A percentile compares a stretch with the other conserved stretches of the same genome.
phyloP scores from a whole-genome alignment of 1,140 invertebrate genomes.

The Musca vetustissima region DNA sequence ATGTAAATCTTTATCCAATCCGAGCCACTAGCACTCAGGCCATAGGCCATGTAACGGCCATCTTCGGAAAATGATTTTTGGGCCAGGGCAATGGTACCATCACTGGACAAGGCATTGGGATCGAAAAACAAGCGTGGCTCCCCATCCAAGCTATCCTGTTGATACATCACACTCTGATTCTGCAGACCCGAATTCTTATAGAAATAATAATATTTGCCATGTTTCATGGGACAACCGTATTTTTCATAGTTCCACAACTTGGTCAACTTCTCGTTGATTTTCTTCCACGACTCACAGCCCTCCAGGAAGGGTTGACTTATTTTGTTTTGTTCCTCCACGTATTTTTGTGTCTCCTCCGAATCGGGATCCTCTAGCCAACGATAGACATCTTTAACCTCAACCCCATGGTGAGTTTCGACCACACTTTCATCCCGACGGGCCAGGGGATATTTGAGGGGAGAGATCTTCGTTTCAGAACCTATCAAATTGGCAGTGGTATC shows the following conservation, averaged over 20 bases:
- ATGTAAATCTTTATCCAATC: slow-evolving; percentile 94
- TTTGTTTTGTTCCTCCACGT: slow-evolving; percentile 90
- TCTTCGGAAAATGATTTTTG: slow-evolving; percentile 85
- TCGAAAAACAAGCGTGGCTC: slow-evolving; percentile 91
- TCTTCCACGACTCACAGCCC: slow-evolving; percentile 70
- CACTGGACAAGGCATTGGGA: slow-evolving; percentile 88
- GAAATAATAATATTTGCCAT: slow-evolving; percentile 89
- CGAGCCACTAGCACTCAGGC: slow-evolving; percentile 87
- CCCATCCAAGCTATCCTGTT: slow-evolving; percentile 78
- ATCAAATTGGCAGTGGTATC: too few species aligned
- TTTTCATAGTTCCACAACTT: slow-evolving; percentile 96
- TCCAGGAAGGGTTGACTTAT: slow-evolving; percentile 86
- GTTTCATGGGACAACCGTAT: slow-evolving; percentile 82
- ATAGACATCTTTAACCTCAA: slow-evolving; percentile 87
- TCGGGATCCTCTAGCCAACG: slow-evolving; percentile 97
- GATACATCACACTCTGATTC: slow-evolving; percentile 95
- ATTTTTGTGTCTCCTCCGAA: slow-evolving; percentile 85
- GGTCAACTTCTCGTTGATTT: slow-evolving; percentile 77
- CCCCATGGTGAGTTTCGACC: slow-evolving; percentile 80
- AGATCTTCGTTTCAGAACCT: too few species aligned
- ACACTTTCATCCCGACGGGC: slow-evolving; percentile 75
- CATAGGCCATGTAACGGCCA: slow-evolving; percentile 88
- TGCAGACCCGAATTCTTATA: slow-evolving; percentile 94
- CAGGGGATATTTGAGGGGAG: slow-evolving; percentile 66
- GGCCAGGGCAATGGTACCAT: slow-evolving; percentile 88